Conservation (phyloP, 2,113 vertebrate species). For the Xiphophorus hellerii region DNA sequence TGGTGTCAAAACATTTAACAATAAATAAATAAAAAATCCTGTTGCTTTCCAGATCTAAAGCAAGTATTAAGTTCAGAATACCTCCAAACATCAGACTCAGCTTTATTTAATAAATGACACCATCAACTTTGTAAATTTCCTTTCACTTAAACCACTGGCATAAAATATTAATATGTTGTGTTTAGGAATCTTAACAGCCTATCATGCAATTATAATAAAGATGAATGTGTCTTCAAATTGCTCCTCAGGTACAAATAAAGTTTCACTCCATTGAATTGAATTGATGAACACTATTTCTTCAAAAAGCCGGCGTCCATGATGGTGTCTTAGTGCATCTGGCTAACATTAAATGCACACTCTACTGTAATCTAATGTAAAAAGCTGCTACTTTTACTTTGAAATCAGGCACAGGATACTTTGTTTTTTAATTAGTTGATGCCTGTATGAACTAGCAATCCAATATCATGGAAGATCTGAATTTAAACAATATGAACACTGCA, state of each 20-base stretch:
- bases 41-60: no score
- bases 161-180: no score
- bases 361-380: no score
- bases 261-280: not conserved
- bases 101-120: no score
- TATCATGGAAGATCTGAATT: not conserved
- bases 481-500: not conserved
- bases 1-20: not conserved
- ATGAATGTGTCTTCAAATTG: not conserved
- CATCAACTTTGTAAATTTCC: no score
- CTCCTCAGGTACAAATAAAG: not conserved
- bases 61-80: no score
- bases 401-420: not conserved
- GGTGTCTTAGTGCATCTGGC: not conserved
- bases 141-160: no score
- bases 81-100: no score
- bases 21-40: not conserved
- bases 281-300: not conserved
- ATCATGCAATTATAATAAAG: not conserved
- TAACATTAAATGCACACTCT: no score
- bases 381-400: no score
- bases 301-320: not conserved
- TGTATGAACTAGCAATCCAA: not conserved
- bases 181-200: not conserved
- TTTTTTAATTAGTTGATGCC: not conserved